Percentiles rank a stretch among this genome's conserved stretches.
phyloP scores from a whole-genome alignment of 2,797 vertebrate species.

The Phaenicophaeus curvirostris region DNA sequence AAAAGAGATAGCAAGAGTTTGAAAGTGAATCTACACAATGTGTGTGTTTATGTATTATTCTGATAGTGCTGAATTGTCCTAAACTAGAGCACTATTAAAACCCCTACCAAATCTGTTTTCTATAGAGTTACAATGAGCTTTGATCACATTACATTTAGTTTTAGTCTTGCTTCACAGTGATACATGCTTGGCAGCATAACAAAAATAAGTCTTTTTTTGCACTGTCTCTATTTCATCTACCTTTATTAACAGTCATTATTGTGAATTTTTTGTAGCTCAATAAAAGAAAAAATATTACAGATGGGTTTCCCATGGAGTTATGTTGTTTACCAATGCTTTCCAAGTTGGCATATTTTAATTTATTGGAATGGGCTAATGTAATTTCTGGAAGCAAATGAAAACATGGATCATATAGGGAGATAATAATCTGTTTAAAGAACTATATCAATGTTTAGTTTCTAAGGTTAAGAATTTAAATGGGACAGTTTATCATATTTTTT shows the following conservation, averaged over 20 bases:
- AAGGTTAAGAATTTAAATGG: background rate
- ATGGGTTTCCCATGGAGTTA: background rate
- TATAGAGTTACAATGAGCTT: background rate
- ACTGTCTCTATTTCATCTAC: background rate
- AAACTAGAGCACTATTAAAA: background rate
- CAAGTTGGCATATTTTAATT: background rate
- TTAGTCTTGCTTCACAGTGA: background rate
- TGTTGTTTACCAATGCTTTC: background rate
- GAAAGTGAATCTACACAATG: background rate
- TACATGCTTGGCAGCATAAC: background rate
- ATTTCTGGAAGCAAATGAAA: constrained; percentile 10
- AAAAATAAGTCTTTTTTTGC: background rate
- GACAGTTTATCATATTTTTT: background rate
- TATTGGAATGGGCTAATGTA: background rate
- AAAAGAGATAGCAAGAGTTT: background rate
- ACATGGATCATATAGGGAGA: background rate
- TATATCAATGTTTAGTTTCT: background rate
- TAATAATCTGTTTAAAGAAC: background rate
- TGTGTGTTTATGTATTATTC: background rate
- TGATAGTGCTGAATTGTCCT: background rate
- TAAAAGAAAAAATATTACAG: background rate
- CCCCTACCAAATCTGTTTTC: background rate
- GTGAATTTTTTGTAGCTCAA: constrained; percentile 3
- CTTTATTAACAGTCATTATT: background rate
- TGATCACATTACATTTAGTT: background rate